phyloP scores from a whole-genome alignment of 1,140 invertebrate species.

The Procambarus clarkii region DNA sequence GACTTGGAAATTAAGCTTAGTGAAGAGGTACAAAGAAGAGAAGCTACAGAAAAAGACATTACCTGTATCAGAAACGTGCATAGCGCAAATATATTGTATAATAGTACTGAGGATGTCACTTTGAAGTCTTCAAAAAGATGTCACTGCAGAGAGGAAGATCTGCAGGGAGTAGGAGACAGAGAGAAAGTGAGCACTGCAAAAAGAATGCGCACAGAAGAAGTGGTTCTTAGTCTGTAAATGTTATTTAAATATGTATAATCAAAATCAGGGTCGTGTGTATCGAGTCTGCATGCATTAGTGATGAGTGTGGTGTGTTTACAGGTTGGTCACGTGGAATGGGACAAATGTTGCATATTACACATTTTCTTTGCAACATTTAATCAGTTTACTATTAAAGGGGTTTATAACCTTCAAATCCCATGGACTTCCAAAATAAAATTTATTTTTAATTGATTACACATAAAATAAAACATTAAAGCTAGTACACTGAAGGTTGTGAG shows the following conservation, averaged over 20 bases:
- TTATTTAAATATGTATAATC: slow-evolving; percentile 31
- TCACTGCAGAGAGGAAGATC: slow-evolving; percentile 13
- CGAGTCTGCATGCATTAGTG: neutral
- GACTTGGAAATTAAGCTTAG: slow-evolving; percentile 38
- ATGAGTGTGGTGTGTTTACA: neutral
- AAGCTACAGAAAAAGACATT: neutral
- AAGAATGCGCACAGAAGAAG: slow-evolving; percentile 41
- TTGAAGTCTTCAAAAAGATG: slow-evolving; percentile 34
- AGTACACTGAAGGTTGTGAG: slow-evolving; percentile 62
- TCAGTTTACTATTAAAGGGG: slow-evolving; percentile 26
- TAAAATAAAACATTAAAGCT: slow-evolving; percentile 21
- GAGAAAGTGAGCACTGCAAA: slow-evolving; percentile 41
- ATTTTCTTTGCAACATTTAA: slow-evolving; percentile 11
- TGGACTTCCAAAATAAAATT: slow-evolving; percentile 51
- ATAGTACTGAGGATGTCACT: neutral
- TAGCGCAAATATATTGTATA: neutral
- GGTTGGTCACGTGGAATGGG: neutral
- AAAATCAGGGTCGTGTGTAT: slow-evolving; percentile 45
- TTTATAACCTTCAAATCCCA: slow-evolving; percentile 14
- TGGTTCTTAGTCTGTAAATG: slow-evolving; percentile 34
- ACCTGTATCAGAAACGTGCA: neutral
- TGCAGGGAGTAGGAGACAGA: neutral
- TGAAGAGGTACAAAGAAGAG: neutral
- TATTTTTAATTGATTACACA: neutral
- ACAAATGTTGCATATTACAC: neutral